A percentile compares a stretch with the other conserved stretches of the same genome.
phyloP scores from a whole-genome alignment of 2,888 invertebrate genomes.

The Polydrusus pterygomalis region DNA sequence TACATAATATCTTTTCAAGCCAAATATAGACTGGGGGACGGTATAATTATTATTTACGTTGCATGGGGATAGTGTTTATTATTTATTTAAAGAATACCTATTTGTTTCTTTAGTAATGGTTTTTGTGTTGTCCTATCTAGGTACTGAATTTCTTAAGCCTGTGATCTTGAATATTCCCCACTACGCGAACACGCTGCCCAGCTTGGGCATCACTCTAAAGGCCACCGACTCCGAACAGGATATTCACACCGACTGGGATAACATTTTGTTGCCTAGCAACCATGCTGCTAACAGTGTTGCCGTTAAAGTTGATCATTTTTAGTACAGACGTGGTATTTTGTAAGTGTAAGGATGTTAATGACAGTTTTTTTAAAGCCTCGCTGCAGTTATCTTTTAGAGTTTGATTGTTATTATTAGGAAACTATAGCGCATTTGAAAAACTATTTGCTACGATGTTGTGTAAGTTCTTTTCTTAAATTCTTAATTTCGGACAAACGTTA shows the following conservation, averaged over 20 bases:
- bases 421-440: too few species aligned
- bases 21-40: too few species aligned
- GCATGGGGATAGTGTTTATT: neutral
- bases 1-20: too few species aligned
- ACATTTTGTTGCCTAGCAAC: constrained; percentile 88
- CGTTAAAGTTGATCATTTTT: constrained; percentile 94
- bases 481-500: too few species aligned
- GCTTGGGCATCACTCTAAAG: constrained; percentile 84
- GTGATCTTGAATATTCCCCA: constrained; percentile 94
- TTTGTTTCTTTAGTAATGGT: neutral
- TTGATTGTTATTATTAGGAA: too few species aligned
- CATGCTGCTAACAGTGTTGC: constrained; percentile 91
- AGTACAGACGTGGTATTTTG: constrained; percentile 57
- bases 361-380: neutral
- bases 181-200: constrained; percentile 85
- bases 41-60: too few species aligned
- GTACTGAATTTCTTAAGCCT: constrained; percentile 90
- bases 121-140: constrained; percentile 59
- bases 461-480: too few species aligned
- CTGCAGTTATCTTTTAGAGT: too few species aligned
- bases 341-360: neutral
- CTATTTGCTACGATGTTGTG: too few species aligned
- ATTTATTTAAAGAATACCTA: too few species aligned
- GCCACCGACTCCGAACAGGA: constrained; percentile 89
- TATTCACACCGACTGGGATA: constrained; percentile 89